These are phyloP conservation scores for Ispidina picta DNA, from an alignment of 2,797 vertebrate genomes.

Conservation along the genomic window DNA sequence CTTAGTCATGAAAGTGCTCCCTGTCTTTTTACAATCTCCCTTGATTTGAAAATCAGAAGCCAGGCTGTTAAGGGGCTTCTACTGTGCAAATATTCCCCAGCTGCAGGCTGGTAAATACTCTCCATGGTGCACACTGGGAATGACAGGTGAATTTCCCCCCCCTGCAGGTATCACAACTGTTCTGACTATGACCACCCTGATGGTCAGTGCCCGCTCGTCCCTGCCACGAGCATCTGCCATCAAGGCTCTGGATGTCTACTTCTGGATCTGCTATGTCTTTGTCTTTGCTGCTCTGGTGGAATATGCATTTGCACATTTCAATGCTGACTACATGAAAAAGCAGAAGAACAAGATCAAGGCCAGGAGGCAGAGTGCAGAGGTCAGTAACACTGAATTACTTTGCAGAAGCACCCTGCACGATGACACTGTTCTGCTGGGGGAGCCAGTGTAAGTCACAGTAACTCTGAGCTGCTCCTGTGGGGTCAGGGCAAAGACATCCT, in stretches of 20 bases:
- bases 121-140: neutral
- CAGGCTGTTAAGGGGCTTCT: neutral
- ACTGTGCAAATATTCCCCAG: neutral
- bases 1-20: neutral
- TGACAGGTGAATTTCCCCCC: neutral
- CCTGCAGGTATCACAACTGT: conserved; percentile 94
- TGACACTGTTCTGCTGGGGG: neutral
- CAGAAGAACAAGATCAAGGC: conserved; percentile 91
- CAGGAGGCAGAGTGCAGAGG: conserved; percentile 86
- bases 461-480: neutral
- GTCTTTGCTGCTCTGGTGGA: conserved; percentile 97
- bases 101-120: neutral
- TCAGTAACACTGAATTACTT: conserved; percentile 65
- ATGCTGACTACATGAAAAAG: conserved; percentile 95
- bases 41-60: neutral
- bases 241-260: conserved; percentile 96
- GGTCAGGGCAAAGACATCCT: neutral
- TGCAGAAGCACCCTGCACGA: neutral
- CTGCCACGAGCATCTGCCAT: conserved; percentile 94
- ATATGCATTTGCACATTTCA: conserved; percentile 98
- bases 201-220: conserved; percentile 95
- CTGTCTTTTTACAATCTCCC: neutral
- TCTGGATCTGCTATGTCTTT: conserved; percentile 99
- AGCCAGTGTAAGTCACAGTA: neutral
- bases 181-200: conserved; percentile 97